phyloP scores from a whole-genome alignment of 2,113 vertebrate species.

The Neodontobutis hainanensis region DNA sequence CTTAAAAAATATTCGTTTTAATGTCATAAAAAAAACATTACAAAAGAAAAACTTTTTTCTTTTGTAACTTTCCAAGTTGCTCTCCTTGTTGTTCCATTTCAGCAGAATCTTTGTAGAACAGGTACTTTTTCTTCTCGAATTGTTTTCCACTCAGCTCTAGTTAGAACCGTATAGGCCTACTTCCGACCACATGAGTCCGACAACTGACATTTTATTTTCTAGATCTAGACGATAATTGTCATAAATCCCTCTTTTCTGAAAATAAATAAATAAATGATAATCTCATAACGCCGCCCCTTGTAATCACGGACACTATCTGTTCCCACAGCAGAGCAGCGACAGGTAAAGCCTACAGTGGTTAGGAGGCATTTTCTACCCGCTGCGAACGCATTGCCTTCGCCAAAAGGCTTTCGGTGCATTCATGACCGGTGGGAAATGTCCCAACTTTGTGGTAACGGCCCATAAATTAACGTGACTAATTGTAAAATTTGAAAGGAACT shows the following conservation, averaged over 20 bases:
- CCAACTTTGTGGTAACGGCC: background rate
- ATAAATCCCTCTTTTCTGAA: background rate
- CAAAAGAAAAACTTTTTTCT: too few relatives aligned
- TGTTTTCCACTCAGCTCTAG: too few relatives aligned
- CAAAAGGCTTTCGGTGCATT: constrained; percentile 57
- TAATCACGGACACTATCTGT: background rate
- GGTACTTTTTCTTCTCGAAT: too few relatives aligned
- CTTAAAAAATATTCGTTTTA: too few relatives aligned
- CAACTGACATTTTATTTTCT: background rate
- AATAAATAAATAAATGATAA: too few relatives aligned
- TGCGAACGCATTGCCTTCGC: constrained; percentile 41
- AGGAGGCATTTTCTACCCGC: constrained; percentile 11
- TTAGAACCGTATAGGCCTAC: too few relatives aligned
- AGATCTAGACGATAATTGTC: background rate
- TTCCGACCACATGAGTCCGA: background rate
- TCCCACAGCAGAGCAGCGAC: background rate
- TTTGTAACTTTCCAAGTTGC: too few relatives aligned
- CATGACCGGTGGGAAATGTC: constrained; percentile 42
- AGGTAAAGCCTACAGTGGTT: constrained; percentile 9
- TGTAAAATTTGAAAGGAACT: background rate
- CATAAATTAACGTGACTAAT: background rate
- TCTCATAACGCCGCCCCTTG: background rate
- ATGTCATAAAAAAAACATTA: too few relatives aligned
- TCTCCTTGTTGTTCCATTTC: too few relatives aligned
- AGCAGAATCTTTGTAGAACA: too few relatives aligned